A percentile compares a stretch with the other conserved stretches of the same genome.
phyloP scores from a whole-genome alignment of 2,888 invertebrate species.

The Belgica antarctica region DNA sequence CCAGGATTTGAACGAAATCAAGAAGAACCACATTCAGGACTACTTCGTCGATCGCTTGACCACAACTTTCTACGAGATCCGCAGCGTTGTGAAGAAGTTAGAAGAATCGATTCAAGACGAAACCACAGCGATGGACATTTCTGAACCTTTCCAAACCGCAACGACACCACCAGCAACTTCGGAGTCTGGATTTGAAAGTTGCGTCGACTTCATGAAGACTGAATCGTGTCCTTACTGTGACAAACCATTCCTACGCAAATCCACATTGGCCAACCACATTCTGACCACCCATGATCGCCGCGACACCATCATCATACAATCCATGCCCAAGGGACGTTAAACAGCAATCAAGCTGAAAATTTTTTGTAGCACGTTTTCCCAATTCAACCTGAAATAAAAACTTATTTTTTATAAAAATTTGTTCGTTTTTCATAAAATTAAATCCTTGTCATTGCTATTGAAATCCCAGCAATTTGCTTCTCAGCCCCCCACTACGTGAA shows the following conservation, averaged over 20 bases:
- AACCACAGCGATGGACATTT: too few species aligned
- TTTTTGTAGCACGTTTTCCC: neutral
- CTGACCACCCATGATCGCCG: too few species aligned
- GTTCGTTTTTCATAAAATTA: neutral
- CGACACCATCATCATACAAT: neutral
- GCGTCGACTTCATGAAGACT: neutral
- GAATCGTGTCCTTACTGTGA: neutral
- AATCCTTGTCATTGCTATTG: neutral
- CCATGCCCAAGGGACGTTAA: neutral
- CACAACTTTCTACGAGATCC: neutral
- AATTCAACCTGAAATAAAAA: neutral
- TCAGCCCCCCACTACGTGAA: neutral
- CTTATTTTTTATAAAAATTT: neutral
- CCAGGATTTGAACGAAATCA: too few species aligned
- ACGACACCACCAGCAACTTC: too few species aligned
- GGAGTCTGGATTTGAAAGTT: too few species aligned
- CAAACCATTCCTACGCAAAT: neutral
- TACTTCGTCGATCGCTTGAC: neutral
- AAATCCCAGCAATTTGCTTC: too few species aligned
- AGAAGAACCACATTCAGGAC: too few species aligned
- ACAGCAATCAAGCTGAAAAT: too few species aligned
- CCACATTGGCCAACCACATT: neutral
- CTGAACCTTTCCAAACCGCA: too few species aligned
- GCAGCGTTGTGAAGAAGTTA: neutral
- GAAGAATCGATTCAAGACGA: neutral